Evolutionary conservation across 2,113 vertebrate species (phyloP).

Genomic region (mouse (Mus musculus)): DNA sequence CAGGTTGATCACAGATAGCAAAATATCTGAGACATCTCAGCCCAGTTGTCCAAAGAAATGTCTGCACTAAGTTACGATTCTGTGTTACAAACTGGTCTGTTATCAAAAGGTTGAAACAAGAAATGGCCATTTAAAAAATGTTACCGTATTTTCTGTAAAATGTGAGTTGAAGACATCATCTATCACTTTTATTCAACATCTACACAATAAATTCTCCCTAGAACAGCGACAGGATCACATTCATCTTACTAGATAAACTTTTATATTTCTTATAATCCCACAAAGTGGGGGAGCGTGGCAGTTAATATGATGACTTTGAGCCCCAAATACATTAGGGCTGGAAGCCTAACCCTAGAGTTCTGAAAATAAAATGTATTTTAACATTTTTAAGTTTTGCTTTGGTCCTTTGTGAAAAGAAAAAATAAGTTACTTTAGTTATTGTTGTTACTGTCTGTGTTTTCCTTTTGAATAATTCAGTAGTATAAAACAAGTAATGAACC

Average conservation of each 20-base stretch:
- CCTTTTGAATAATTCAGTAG: neutral
- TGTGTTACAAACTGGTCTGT: slow-evolving; percentile 25
- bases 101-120: slow-evolving; percentile 51
- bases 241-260: slow-evolving; percentile 74
- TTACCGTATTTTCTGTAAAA: slow-evolving; percentile 65
- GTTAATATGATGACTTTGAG: slow-evolving; percentile 29
- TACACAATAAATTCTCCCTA: slow-evolving; percentile 60
- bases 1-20: slow-evolving; percentile 39
- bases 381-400: neutral
- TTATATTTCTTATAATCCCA: slow-evolving; percentile 62
- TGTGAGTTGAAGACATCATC: slow-evolving; percentile 53
- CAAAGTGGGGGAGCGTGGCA: neutral
- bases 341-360: neutral
- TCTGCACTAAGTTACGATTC: slow-evolving; percentile 21
- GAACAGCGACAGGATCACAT: slow-evolving; percentile 52
- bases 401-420: neutral
- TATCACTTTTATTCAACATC: slow-evolving; percentile 58
- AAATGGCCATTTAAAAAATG: slow-evolving; percentile 63
- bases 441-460: neutral
- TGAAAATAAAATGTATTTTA: neutral
- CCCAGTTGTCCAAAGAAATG: slow-evolving; percentile 43
- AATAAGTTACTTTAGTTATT: neutral
- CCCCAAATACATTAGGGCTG: neutral
- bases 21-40: neutral
- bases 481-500: neutral